Conservation (phyloP, 2,888 invertebrate species). For the Trichacis sp. region DNA sequence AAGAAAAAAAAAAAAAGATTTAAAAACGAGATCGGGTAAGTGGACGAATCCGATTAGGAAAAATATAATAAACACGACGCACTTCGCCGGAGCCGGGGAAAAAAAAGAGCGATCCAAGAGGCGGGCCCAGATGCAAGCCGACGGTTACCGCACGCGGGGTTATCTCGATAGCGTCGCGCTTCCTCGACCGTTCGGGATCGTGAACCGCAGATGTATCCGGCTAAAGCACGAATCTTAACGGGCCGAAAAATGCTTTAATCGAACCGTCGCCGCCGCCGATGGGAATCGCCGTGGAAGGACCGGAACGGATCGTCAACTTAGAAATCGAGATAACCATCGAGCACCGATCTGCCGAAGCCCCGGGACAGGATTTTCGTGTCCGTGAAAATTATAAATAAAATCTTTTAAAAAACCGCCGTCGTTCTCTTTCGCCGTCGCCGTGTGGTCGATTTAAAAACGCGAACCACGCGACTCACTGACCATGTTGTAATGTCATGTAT, state of each 20-base stretch:
- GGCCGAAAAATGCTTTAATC: constrained; percentile 5
- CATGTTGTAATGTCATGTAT: constrained; percentile 56
- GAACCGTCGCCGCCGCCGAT: constrained; percentile 27
- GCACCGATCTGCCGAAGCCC: constrained; percentile 10
- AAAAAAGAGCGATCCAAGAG: background rate
- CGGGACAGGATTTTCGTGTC: constrained; percentile 34
- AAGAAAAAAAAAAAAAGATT: background rate
- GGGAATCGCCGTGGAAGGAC: constrained; percentile 31
- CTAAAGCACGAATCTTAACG: background rate
- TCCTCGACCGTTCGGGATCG: constrained; percentile 4
- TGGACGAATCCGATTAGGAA: too few relatives aligned
- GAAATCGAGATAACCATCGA: constrained; percentile 27
- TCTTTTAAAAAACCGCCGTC: too few relatives aligned
- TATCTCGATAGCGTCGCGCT: constrained; percentile 4
- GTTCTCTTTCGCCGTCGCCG: constrained; percentile 12
- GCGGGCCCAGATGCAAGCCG: background rate
- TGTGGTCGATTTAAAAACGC: constrained; percentile 18
- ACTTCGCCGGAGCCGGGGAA: too few relatives aligned
- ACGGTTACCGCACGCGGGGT: background rate
- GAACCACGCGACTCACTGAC: constrained; percentile 23
- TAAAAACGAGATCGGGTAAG: too few relatives aligned
- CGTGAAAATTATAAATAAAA: constrained; percentile 32
- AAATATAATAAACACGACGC: constrained; percentile 7
- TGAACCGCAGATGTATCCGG: background rate
- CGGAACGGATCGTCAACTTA: constrained; percentile 30